Evolutionary conservation across 2,113 vertebrate species (phyloP).

Genomic region (Sciurus niger): DNA sequence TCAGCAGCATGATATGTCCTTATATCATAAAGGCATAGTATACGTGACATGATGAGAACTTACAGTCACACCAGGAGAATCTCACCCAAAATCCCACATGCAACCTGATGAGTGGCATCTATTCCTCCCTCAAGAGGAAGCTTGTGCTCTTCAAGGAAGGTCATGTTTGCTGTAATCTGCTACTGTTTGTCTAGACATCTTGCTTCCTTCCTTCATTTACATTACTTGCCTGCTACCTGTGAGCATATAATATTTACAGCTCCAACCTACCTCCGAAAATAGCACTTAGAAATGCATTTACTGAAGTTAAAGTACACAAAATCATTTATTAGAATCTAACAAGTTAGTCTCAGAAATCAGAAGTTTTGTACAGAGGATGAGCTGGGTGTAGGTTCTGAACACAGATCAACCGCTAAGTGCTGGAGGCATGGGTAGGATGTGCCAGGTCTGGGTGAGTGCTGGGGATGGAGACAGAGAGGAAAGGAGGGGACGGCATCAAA

Average conservation of each 20-base stretch:
- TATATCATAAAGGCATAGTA: neutral
- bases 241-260: neutral
- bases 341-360: neutral
- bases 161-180: neutral
- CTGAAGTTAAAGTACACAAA: neutral
- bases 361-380: neutral
- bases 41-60: neutral
- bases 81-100: neutral
- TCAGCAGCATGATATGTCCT: neutral
- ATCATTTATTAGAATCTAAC: neutral
- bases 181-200: neutral
- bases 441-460: neutral
- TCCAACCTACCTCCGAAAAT: neutral
- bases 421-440: neutral
- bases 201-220: neutral
- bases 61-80: neutral
- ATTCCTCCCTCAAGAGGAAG: neutral
- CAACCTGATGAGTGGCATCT: neutral
- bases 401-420: neutral
- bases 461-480: neutral
- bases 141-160: neutral
- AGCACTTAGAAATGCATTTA: neutral
- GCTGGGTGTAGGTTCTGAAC: neutral
- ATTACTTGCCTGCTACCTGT: neutral
- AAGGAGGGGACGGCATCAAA: neutral